These are phyloP conservation scores for Conus canariensis DNA, from an alignment of 2,888 invertebrate genomes.

Conservation along the genomic window DNA sequence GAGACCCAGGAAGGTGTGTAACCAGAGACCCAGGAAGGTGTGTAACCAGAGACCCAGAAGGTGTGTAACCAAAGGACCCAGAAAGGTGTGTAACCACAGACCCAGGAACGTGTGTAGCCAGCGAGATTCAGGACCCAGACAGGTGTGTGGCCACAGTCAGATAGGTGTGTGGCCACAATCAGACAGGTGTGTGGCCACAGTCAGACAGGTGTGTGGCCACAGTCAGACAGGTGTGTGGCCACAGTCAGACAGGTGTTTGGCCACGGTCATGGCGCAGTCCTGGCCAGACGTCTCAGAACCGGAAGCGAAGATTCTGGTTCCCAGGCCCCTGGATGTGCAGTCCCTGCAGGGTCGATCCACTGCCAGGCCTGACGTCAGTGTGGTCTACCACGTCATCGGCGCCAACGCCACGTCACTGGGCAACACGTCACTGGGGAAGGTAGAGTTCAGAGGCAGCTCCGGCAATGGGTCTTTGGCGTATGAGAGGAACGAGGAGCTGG, in stretches of 20 bases:
- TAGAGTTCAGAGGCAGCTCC: neutral
- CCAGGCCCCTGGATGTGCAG: neutral
- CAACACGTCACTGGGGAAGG: conserved; percentile 1
- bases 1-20: no score
- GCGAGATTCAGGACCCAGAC: no score
- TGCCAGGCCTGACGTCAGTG: neutral
- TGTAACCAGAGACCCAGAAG: no score
- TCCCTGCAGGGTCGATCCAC: neutral
- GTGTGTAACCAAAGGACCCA: no score
- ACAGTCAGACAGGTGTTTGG: no score
- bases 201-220: neutral
- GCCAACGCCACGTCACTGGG: neutral
- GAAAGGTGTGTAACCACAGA: no score
- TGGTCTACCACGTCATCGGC: conserved; percentile 19
- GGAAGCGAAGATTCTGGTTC: neutral
- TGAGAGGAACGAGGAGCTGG: conserved; percentile 41
- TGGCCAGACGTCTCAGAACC: neutral
- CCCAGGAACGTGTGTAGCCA: no score
- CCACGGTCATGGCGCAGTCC: neutral
- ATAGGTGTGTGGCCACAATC: neutral
- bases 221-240: neutral
- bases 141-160: neutral
- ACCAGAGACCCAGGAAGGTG: no score
- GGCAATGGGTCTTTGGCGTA: neutral
- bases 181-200: neutral